Percentiles rank a stretch among this genome's conserved stretches.
Conservation (phyloP, 2,113 vertebrate genomes). For the Cyprinus carpio region DNA sequence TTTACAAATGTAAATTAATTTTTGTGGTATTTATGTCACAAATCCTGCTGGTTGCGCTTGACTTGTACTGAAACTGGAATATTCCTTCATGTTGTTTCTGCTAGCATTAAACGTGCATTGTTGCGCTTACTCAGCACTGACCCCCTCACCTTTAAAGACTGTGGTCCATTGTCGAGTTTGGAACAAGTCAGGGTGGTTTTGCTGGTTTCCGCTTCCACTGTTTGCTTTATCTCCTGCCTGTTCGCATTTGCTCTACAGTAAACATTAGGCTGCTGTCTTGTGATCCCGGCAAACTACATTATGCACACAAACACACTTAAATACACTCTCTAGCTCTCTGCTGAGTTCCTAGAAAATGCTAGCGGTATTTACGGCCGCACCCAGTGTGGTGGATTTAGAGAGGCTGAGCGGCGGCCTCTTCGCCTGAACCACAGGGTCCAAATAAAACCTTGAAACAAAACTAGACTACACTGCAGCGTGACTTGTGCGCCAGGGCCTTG, state of each 20-base stretch:
- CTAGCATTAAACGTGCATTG: conserved; percentile 2
- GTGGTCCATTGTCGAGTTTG: conserved; percentile 26
- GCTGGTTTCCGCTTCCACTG: conserved; percentile 44
- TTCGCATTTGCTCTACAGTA: conserved; percentile 9
- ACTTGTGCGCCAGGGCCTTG: background rate
- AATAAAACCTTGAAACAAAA: background rate
- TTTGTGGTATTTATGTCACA: background rate
- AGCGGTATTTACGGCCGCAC: conserved; percentile 30
- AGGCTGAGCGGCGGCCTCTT: background rate
- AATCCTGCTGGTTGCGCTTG: background rate
- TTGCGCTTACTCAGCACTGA: conserved; percentile 29
- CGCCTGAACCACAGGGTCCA: conserved; percentile 2
- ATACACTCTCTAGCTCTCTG: conserved; percentile 2
- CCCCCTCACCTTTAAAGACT: conserved; percentile 14
- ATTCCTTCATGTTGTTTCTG: conserved; percentile 20
- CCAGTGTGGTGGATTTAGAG: conserved; percentile 17
- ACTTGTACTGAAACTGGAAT: background rate
- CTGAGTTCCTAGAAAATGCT: conserved; percentile 32
- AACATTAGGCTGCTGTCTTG: conserved; percentile 17
- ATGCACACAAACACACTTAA: conserved; percentile 10
- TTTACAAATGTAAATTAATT: background rate
- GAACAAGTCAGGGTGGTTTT: conserved; percentile 50
- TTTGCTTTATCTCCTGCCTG: conserved; percentile 35
- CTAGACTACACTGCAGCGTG: too few species aligned
- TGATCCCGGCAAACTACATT: conserved; percentile 5